A percentile compares a stretch with the other conserved stretches of the same genome.
Evolutionary conservation across 1,140 invertebrate genomes (phyloP).

Genomic region (Pseudomyrmex pallidus): DNA sequence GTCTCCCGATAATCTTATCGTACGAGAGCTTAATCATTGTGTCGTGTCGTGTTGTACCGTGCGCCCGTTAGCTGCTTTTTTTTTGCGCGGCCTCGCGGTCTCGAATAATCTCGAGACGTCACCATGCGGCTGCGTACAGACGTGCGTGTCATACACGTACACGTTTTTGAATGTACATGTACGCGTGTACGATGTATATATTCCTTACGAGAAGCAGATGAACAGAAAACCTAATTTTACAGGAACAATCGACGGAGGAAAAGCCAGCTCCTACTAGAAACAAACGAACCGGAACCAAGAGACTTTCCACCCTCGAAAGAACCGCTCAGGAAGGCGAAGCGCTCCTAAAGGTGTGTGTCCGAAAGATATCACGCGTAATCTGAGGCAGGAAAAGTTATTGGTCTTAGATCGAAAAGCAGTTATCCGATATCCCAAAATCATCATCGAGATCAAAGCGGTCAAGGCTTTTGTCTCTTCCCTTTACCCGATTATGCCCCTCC

Average conservation of each 20-base stretch:
- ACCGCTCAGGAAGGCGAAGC: conserved; percentile 84
- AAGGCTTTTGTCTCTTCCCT: conserved; percentile 17
- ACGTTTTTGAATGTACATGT: too few species aligned
- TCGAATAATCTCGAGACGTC: conserved; percentile 50
- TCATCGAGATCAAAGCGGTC: conserved; percentile 1
- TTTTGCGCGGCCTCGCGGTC: neutral
- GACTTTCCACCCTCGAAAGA: conserved; percentile 84
- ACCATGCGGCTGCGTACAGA: conserved; percentile 4
- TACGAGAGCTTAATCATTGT: conserved; percentile 64
- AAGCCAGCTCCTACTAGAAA: conserved; percentile 82
- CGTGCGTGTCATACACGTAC: neutral
- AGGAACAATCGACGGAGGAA: conserved; percentile 81
- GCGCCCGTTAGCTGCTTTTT: conserved; percentile 9
- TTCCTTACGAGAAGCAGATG: neutral
- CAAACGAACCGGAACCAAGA: conserved; percentile 82
- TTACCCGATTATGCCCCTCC: conserved; percentile 64
- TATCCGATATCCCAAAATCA: conserved; percentile 35
- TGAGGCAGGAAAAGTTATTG: neutral
- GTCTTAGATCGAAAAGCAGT: neutral
- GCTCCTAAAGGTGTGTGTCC: conserved; percentile 82
- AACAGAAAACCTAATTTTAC: conserved; percentile 56
- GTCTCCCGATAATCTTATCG: conserved; percentile 77
- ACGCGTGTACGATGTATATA: neutral
- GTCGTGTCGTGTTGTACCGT: conserved; percentile 16
- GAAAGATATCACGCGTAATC: neutral